These are phyloP conservation scores for Aphis gossypii DNA, from an alignment of 1,140 invertebrate genomes.

Conservation along the genomic window DNA sequence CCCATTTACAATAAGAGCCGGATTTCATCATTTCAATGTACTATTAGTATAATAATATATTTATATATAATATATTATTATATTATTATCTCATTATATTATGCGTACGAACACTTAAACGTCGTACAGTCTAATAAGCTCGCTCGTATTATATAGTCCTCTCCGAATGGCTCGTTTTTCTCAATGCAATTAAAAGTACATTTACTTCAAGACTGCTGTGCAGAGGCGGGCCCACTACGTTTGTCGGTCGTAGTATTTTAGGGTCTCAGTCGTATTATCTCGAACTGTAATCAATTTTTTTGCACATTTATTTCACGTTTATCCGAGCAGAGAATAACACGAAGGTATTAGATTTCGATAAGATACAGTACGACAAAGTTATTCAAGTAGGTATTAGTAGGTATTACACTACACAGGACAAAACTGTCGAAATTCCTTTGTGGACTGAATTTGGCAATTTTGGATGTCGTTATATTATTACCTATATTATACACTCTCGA, in stretches of 20 bases:
- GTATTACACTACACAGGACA: neutral
- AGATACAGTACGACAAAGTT: neutral
- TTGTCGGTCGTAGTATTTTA: neutral
- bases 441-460: neutral
- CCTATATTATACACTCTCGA: neutral
- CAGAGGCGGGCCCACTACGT: neutral
- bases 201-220: neutral
- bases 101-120: neutral
- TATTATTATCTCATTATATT: neutral
- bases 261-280: neutral
- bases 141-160: neutral
- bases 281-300: neutral
- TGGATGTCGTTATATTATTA: neutral
- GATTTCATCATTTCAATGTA: constrained; percentile 23
- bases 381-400: too few species aligned
- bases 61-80: neutral
- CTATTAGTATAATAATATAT: neutral
- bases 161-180: neutral
- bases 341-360: neutral
- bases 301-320: neutral
- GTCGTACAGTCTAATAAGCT: too few species aligned
- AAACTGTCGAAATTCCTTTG: neutral
- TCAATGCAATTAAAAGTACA: neutral
- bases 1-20: neutral
- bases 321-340: neutral